phyloP scores from a whole-genome alignment of 1,140 invertebrate species.

The Drosophila jambulina region DNA sequence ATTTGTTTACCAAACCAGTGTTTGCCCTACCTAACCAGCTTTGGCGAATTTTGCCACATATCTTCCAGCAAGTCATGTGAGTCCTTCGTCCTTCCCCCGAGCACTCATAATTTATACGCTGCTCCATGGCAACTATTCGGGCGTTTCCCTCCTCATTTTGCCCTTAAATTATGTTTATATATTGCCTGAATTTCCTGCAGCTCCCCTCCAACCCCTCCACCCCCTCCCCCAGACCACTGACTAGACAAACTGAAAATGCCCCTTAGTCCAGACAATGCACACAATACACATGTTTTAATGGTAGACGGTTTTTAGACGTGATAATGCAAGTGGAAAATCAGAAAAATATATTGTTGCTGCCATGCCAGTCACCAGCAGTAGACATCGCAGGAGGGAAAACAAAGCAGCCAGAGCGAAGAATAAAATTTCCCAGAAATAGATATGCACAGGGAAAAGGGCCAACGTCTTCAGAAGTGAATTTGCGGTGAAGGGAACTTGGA shows the following conservation, averaged over 20 bases:
- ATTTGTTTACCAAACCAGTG: slow-evolving; percentile 26
- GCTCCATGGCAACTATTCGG: slow-evolving; percentile 20
- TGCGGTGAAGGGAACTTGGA: neutral
- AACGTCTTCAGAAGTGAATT: no score
- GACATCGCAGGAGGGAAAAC: slow-evolving; percentile 29
- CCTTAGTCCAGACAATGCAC: slow-evolving; percentile 43
- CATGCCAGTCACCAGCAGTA: slow-evolving; percentile 38
- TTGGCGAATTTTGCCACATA: slow-evolving; percentile 23
- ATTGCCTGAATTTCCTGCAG: slow-evolving; percentile 31
- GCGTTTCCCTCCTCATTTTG: slow-evolving; percentile 10
- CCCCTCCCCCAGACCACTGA: neutral
- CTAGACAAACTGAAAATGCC: slow-evolving; percentile 28
- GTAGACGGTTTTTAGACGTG: slow-evolving; percentile 75
- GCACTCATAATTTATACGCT: slow-evolving; percentile 43
- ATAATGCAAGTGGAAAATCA: slow-evolving; percentile 77
- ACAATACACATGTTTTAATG: slow-evolving; percentile 60
- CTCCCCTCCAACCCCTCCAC: neutral
- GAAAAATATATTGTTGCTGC: slow-evolving; percentile 58
- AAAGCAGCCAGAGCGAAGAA: slow-evolving; percentile 24
- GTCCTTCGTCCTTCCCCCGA: slow-evolving; percentile 13
- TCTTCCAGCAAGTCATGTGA: slow-evolving; percentile 14
- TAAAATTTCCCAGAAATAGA: slow-evolving; percentile 10
- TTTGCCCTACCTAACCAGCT: slow-evolving; percentile 18
- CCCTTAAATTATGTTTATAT: slow-evolving; percentile 60
- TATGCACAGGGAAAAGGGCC: slow-evolving; percentile 7